Conservation (phyloP, 2,113 vertebrate genomes). For the Saccopteryx leptura region DNA sequence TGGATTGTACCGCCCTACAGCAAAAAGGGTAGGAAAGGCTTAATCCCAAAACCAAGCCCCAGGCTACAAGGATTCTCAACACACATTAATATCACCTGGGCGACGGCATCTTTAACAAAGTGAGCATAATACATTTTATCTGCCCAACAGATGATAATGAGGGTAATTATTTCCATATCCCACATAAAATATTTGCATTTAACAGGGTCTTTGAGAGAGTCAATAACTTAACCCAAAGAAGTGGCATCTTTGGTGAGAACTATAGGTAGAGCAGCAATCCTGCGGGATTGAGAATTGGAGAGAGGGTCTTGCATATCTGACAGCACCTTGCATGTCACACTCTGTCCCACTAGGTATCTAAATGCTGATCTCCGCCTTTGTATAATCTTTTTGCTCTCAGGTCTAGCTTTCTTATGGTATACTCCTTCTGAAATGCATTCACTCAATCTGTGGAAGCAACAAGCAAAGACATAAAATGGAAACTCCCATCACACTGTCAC, state of each 20-base stretch:
- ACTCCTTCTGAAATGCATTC: slow-evolving; percentile 62
- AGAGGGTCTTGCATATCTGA: background rate
- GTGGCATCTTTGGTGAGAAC: background rate
- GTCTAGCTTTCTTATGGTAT: slow-evolving; percentile 40
- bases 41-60: no score
- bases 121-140: no score
- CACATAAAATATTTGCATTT: slow-evolving; percentile 50
- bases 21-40: no score
- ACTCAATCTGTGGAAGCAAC: slow-evolving; percentile 55
- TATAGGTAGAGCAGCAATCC: background rate
- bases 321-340: background rate
- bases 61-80: no score
- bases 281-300: background rate
- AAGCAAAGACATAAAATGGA: slow-evolving; percentile 59
- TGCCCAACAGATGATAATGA: slow-evolving; percentile 27
- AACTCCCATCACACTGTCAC: slow-evolving; percentile 48
- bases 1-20: no score
- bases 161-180: slow-evolving; percentile 10
- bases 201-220: slow-evolving; percentile 28
- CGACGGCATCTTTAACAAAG: no score
- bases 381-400: slow-evolving; percentile 16
- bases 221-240: background rate
- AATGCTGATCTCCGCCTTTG: slow-evolving; percentile 1
- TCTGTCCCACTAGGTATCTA: background rate
- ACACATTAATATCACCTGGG: no score